A percentile compares a stretch with the other conserved stretches of the same genome.
phyloP scores from a whole-genome alignment of 2,113 vertebrate species.

The Indicator maculatus region DNA sequence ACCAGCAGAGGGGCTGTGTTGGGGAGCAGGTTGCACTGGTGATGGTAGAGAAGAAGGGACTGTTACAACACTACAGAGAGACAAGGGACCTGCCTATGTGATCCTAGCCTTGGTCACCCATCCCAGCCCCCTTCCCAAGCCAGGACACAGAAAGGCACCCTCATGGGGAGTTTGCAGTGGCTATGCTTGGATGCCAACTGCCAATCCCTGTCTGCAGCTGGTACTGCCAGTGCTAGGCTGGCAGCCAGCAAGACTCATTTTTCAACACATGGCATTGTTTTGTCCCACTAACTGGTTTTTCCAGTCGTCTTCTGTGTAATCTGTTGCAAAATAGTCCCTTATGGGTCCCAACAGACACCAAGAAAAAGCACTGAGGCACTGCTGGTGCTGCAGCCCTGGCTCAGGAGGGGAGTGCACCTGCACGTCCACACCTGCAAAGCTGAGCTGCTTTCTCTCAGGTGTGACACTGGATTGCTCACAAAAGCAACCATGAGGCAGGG shows the following conservation, averaged over 20 bases:
- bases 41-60: background rate
- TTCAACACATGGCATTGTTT: background rate
- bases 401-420: accelerated
- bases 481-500: background rate
- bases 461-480: accelerated
- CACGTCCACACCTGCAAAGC: accelerated
- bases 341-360: accelerated
- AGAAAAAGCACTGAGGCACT: background rate
- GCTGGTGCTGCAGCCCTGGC: accelerated
- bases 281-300: conserved; percentile 39
- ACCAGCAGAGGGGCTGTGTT: accelerated
- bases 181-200: accelerated
- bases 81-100: background rate
- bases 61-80: background rate
- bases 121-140: background rate
- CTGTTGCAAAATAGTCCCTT: conserved; percentile 10
- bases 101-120: accelerated
- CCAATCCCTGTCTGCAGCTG: background rate
- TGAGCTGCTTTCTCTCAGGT: accelerated
- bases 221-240: background rate
- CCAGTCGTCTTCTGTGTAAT: background rate
- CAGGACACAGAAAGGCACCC: background rate
- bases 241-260: background rate
- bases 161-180: background rate
- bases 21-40: background rate